phyloP scores from a whole-genome alignment of 2,888 invertebrate species.

The Acrobeloides nanus region DNA sequence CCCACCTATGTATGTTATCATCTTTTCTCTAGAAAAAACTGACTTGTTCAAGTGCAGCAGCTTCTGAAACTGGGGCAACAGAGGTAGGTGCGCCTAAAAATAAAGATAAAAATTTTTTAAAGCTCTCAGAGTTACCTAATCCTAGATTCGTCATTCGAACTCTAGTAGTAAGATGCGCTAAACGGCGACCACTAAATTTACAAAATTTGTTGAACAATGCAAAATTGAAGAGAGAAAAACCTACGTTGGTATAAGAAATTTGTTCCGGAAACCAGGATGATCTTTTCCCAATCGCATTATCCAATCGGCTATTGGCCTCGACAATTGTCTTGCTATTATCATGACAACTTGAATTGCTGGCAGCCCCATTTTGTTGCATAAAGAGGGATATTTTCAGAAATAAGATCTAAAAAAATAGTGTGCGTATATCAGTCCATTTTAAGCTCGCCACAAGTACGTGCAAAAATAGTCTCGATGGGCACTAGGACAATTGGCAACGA shows the following conservation, averaged over 20 bases:
- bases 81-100: conserved; percentile 16
- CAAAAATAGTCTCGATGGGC: too few relatives aligned
- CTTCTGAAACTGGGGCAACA: conserved; percentile 39
- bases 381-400: too few relatives aligned
- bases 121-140: conserved; percentile 33
- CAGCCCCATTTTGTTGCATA: conserved; percentile 38
- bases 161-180: conserved; percentile 40
- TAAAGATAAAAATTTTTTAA: conserved; percentile 4
- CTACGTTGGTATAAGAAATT: conserved; percentile 38
- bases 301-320: conserved; percentile 46
- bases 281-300: conserved; percentile 41
- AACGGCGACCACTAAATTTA: conserved; percentile 12
- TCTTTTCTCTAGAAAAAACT: too few relatives aligned
- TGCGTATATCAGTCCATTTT: too few relatives aligned
- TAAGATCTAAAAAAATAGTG: too few relatives aligned
- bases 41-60: conserved; percentile 46
- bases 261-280: conserved; percentile 43
- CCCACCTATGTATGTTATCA: too few relatives aligned
- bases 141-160: conserved; percentile 45
- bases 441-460: too few relatives aligned
- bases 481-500: too few relatives aligned
- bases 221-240: conserved; percentile 2
- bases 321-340: conserved; percentile 50
- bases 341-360: conserved; percentile 49
- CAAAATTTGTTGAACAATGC: conserved; percentile 4